Conservation (phyloP, 2,888 invertebrate species). For the Trichacis sp. region DNA sequence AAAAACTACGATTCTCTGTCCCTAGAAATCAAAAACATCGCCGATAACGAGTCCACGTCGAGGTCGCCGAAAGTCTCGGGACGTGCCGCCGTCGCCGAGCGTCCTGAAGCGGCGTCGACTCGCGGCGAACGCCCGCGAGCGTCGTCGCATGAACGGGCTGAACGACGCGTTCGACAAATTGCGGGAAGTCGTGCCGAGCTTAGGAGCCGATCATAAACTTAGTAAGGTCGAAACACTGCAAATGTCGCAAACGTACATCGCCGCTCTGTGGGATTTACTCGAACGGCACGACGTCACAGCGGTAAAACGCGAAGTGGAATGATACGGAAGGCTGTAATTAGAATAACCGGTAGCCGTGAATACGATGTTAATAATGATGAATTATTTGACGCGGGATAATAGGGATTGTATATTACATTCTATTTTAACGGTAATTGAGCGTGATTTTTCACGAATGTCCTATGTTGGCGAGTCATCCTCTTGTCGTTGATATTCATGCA, state of each 20-base stretch:
- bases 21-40: conserved; percentile 45
- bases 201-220: conserved; percentile 79
- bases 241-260: conserved; percentile 84
- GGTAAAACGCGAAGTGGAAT: conserved; percentile 21
- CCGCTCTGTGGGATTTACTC: conserved; percentile 77
- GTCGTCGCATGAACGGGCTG: conserved; percentile 81
- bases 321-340: conserved; percentile 22
- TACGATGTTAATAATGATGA: conserved; percentile 4
- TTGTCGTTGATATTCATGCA: not conserved
- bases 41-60: conserved; percentile 59
- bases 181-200: conserved; percentile 78
- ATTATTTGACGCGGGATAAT: conserved; percentile 19
- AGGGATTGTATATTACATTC: not conserved
- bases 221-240: conserved; percentile 84
- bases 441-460: not conserved
- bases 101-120: conserved; percentile 75
- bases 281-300: conserved; percentile 66
- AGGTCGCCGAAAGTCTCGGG: conserved; percentile 60
- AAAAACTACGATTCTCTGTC: no score
- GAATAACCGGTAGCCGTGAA: conserved; percentile 2
- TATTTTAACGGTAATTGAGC: not conserved
- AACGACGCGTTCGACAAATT: conserved; percentile 82
- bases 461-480: not conserved
- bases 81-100: conserved; percentile 71
- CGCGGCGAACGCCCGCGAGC: conserved; percentile 81